phyloP scores from a whole-genome alignment of 2,888 invertebrate genomes.

The Stenodema calcarata region DNA sequence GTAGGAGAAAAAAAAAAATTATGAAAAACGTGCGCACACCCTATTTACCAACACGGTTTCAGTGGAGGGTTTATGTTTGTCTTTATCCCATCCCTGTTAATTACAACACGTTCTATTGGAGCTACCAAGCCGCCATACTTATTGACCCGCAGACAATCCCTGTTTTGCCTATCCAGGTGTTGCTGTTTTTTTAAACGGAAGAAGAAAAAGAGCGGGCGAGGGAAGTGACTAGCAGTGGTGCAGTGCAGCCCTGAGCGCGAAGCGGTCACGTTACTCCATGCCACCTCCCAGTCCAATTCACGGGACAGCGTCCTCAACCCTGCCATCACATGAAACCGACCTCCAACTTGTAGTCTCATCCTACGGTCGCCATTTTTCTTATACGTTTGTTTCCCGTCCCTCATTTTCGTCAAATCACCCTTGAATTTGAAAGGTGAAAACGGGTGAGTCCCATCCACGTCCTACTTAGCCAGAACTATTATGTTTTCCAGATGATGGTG shows the following conservation, averaged over 20 bases:
- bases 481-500: background rate
- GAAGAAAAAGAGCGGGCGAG: slow-evolving; percentile 95
- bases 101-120: background rate
- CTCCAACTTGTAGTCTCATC: background rate
- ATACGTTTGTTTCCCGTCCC: background rate
- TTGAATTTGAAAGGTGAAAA: background rate
- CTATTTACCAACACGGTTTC: no score
- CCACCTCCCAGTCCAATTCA: slow-evolving; percentile 71
- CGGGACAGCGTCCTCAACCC: slow-evolving; percentile 68
- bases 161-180: slow-evolving; percentile 71
- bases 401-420: background rate
- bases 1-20: no score
- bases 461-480: background rate
- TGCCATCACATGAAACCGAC: slow-evolving; percentile 56
- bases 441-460: background rate
- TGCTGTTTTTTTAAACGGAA: slow-evolving; percentile 99
- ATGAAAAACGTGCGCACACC: no score
- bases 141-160: slow-evolving; percentile 46
- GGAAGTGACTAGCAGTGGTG: slow-evolving; percentile 84
- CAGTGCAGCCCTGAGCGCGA: slow-evolving; percentile 72
- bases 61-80: no score
- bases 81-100: no score
- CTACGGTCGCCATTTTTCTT: background rate
- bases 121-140: slow-evolving; percentile 25
- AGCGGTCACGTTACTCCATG: slow-evolving; percentile 69